Evolutionary conservation across 2,888 invertebrate species (phyloP), one percentile per base, ranked within the genome.

Genomic region (Macrosoma leucophasiata): DNA sequence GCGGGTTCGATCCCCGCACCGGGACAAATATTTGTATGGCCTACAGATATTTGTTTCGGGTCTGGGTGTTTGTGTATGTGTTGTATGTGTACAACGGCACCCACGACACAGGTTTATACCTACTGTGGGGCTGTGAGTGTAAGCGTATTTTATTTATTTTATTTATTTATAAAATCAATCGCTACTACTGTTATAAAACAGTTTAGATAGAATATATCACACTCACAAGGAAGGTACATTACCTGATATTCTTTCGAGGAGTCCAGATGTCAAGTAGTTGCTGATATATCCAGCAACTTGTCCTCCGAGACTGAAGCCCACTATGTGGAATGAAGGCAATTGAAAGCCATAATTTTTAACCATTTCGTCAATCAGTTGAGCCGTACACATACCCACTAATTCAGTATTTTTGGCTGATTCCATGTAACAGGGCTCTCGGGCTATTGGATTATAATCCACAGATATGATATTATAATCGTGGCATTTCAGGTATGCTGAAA

Each of bases 301-400:
- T 0, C 81, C 89, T 0, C 90, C 90, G 8, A 90, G 74, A 54
- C 90, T 90, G 51, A 89, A 90, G 1, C 90, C 90, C 25, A 90
- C 85, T 1, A 89, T 56, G 49, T 90, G 90, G 30, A 90, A 71
- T 26, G 56, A 56, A 1, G 73, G 50, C n/a, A 87, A 55, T 0
- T 59, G 37, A 20, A 88, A 79, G 0, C 68, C 55, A 25, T 67
- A 53, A 0, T 67, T 52, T 1, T 51, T 50, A 6, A 88, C 75
- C 26, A 90, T 54, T 14, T 61, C 57, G 35, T 88, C 86, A 1
- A 90, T 77, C 3, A 90, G 58, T 48, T 87, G 84, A 0, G 87
- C 89, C 0, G 81, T 69, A 46, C 90, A 90, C 52, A 71, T 81
- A n/a, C 87, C 89, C 1, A 87, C 88, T 6, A 87, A 52, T 11